Evolutionary conservation across 2,888 invertebrate species (phyloP).

Genomic region (Elysia crispata): DNA sequence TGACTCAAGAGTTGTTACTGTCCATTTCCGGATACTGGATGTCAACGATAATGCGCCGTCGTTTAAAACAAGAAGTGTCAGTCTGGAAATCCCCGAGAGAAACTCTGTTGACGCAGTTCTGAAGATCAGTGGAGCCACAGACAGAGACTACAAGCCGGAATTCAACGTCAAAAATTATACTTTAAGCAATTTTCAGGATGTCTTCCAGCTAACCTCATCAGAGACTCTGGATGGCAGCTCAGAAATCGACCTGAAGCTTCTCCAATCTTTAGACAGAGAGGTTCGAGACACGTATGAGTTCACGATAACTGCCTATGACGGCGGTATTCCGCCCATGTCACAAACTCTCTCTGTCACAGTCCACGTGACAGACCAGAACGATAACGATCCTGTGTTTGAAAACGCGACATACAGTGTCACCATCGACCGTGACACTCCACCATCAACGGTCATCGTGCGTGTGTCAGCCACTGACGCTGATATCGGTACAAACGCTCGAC

Average conservation of each 20-base stretch:
- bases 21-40: slow-evolving; percentile 91
- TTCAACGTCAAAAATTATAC: slow-evolving; percentile 47
- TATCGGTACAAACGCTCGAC: slow-evolving; percentile 50
- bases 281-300: slow-evolving; percentile 88
- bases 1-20: slow-evolving; percentile 81
- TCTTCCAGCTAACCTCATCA: slow-evolving; percentile 78
- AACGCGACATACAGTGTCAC: slow-evolving; percentile 87
- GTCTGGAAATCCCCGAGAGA: slow-evolving; percentile 44
- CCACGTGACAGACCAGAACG: slow-evolving; percentile 95
- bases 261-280: slow-evolving; percentile 87
- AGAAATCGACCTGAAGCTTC: slow-evolving; percentile 89
- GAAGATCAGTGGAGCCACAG: slow-evolving; percentile 49
- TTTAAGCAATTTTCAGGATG: slow-evolving; percentile 82
- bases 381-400: slow-evolving; percentile 92
- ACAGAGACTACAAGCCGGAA: slow-evolving; percentile 44
- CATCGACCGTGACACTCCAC: slow-evolving; percentile 91
- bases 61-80: slow-evolving; percentile 79
- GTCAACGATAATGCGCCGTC: slow-evolving; percentile 96
- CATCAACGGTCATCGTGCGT: slow-evolving; percentile 92
- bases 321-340: slow-evolving; percentile 84
- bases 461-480: slow-evolving; percentile 95
- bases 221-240: slow-evolving; percentile 49
- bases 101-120: slow-evolving; percentile 36
- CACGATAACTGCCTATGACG: slow-evolving; percentile 90
- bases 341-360: slow-evolving; percentile 83